Conservation (phyloP, 2,113 vertebrate genomes). For the Fukomys damarensis region DNA sequence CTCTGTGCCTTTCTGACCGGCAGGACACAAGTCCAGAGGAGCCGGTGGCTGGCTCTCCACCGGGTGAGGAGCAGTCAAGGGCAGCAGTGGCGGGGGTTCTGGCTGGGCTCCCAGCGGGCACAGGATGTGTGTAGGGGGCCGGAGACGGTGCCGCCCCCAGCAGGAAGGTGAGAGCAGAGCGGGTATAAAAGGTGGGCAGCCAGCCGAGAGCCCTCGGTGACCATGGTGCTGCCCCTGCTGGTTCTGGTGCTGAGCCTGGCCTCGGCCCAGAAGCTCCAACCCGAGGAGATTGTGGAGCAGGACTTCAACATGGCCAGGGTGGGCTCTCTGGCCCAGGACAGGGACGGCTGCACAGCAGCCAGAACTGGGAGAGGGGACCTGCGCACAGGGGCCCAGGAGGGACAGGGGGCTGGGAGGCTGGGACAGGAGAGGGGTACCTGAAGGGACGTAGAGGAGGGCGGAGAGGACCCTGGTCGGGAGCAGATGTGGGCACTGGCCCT, state of each 20-base stretch:
- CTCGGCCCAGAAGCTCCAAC: neutral
- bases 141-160: rapidly evolving
- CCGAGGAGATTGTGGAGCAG: rapidly evolving
- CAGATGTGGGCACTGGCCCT: neutral
- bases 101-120: neutral
- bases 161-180: neutral
- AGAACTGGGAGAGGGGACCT: too few relatives aligned
- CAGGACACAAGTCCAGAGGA: neutral
- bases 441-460: neutral
- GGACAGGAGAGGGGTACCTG: neutral
- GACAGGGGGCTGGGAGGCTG: neutral
- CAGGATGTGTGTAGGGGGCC: neutral
- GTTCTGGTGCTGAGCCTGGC: neutral
- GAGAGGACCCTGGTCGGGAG: too few relatives aligned
- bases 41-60: neutral
- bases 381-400: neutral
- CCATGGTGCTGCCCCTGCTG: neutral
- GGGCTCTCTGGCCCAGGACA: neutral
- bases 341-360: rapidly evolving
- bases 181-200: neutral
- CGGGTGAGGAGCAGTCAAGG: rapidly evolving
- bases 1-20: neutral
- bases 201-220: rapidly evolving
- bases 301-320: constrained; percentile 48
- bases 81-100: rapidly evolving